Evolutionary conservation across 2,888 invertebrate genomes (phyloP).

Genomic region (Glaucopsyche alexis): DNA sequence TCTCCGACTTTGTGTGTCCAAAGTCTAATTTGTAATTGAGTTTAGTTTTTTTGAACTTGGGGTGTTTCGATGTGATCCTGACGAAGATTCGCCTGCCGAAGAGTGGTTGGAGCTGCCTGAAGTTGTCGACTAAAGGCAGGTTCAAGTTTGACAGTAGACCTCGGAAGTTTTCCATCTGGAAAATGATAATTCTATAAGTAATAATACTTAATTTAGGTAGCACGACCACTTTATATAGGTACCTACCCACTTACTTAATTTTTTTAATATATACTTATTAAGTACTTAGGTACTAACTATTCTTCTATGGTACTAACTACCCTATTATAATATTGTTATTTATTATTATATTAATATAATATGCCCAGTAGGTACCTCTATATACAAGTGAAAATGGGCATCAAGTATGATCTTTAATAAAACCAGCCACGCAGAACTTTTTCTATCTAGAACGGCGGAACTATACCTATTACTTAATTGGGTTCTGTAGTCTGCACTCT

Average conservation of each 20-base stretch:
- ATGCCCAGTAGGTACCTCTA: too few relatives aligned
- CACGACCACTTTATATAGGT: too few relatives aligned
- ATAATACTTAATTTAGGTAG: too few relatives aligned
- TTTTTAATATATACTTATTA: too few relatives aligned
- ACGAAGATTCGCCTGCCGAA: conserved; percentile 84
- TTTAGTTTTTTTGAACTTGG: conserved; percentile 79
- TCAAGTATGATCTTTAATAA: background rate
- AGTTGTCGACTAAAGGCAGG: conserved; percentile 85
- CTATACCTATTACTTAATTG: too few relatives aligned
- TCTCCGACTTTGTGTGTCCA: conserved; percentile 73
- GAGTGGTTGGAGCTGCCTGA: conserved; percentile 83
- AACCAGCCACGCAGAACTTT: background rate
- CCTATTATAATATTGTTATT: too few relatives aligned
- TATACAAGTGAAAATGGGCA: too few relatives aligned
- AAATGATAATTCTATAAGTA: conserved; percentile 33
- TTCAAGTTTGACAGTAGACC: conserved; percentile 82
- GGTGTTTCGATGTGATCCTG: conserved; percentile 79
- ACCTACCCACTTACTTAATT: too few relatives aligned
- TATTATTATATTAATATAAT: background rate
- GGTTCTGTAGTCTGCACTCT: too few relatives aligned
- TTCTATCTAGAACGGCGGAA: background rate
- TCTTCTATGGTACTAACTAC: too few relatives aligned
- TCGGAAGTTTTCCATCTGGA: conserved; percentile 83
- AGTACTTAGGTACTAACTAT: too few relatives aligned
- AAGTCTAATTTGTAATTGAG: conserved; percentile 83